phyloP scores from a whole-genome alignment of 2,888 invertebrate genomes.

The Drosophila barbarae region DNA sequence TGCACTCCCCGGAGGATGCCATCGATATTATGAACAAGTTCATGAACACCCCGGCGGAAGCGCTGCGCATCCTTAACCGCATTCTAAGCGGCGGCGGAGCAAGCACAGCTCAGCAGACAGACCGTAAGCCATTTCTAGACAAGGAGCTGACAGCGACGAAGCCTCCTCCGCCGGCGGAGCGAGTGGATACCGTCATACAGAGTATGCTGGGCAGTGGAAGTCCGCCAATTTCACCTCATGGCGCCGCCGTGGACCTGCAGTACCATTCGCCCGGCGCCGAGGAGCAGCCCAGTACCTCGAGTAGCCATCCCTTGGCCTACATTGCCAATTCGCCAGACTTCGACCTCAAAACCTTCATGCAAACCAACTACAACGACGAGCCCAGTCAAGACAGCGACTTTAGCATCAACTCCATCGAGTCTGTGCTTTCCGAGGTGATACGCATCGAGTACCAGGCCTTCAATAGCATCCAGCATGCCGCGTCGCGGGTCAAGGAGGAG shows the following conservation, averaged over 20 bases:
- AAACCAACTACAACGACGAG: slow-evolving; percentile 58
- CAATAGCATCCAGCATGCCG: slow-evolving; percentile 62
- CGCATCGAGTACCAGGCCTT: slow-evolving; percentile 89
- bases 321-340: slow-evolving; percentile 62
- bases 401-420: slow-evolving; percentile 85
- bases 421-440: slow-evolving; percentile 91
- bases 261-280: slow-evolving; percentile 57
- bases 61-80: slow-evolving; percentile 78
- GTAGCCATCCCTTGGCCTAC: slow-evolving; percentile 47
- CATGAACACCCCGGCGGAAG: slow-evolving; percentile 79
- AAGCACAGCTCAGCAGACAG: slow-evolving; percentile 37
- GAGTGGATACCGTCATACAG: slow-evolving; percentile 66
- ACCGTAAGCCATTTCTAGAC: slow-evolving; percentile 39
- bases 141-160: slow-evolving; percentile 12
- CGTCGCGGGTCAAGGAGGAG: slow-evolving; percentile 71
- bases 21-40: slow-evolving; percentile 80
- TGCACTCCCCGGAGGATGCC: slow-evolving; percentile 80
- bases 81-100: slow-evolving; percentile 74
- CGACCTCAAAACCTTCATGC: slow-evolving; percentile 67
- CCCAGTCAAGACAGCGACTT: slow-evolving; percentile 50
- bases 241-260: slow-evolving; percentile 55
- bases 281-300: slow-evolving; percentile 66
- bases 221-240: slow-evolving; percentile 44
- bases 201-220: slow-evolving; percentile 63
- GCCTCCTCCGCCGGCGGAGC: slow-evolving; percentile 22